Conservation (phyloP, 2,888 invertebrate genomes). For the Acleris literana region DNA sequence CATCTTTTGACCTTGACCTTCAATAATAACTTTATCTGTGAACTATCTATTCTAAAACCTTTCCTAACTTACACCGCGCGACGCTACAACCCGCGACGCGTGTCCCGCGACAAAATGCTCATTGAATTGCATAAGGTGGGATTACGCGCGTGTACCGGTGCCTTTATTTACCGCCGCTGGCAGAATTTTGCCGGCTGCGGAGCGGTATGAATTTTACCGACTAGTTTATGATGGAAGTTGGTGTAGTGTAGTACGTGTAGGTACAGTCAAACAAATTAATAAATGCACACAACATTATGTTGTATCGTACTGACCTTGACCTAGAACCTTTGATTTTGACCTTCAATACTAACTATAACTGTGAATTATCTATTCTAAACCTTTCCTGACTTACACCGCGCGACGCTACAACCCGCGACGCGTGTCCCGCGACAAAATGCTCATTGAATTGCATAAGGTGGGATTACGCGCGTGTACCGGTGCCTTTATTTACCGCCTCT, state of each 20-base stretch:
- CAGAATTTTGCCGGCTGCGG: background rate
- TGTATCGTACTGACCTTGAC: too few relatives aligned
- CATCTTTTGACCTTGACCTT: background rate
- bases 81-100: slow-evolving; percentile 32
- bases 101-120: slow-evolving; percentile 36
- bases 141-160: slow-evolving; percentile 30
- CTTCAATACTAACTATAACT: too few relatives aligned
- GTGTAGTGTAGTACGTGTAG: too few relatives aligned
- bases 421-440: slow-evolving; percentile 36
- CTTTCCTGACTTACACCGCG: background rate
- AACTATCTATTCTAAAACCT: background rate
- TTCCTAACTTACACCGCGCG: slow-evolving; percentile 1
- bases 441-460: slow-evolving; percentile 36
- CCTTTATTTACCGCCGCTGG: slow-evolving; percentile 27
- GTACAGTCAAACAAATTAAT: too few relatives aligned
- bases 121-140: slow-evolving; percentile 36
- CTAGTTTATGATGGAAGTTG: too few relatives aligned
- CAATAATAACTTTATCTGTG: too few relatives aligned
- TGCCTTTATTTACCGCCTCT: slow-evolving; percentile 31
- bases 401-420: slow-evolving; percentile 30
- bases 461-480: slow-evolving; percentile 31
- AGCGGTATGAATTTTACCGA: slow-evolving; percentile 10
- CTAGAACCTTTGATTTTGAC: background rate
- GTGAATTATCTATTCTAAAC: background rate
- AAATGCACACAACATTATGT: too few relatives aligned